Percentiles rank a stretch among this genome's conserved stretches.
These are phyloP conservation scores for Euproctis similis DNA, from an alignment of 2,888 invertebrate species.

Conservation along the genomic window DNA sequence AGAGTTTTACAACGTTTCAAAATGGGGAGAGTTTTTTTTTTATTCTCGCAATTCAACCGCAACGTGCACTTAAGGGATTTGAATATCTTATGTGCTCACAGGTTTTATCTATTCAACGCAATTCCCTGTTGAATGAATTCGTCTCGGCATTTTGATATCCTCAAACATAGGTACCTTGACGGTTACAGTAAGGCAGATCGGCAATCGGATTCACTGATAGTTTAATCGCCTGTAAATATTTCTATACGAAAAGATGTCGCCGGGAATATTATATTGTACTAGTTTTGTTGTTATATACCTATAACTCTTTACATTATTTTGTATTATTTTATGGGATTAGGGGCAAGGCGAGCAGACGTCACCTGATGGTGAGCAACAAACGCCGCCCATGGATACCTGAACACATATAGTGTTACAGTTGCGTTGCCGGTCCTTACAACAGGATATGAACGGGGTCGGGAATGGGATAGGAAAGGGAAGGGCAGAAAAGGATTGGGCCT, in stretches of 20 bases:
- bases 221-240: constrained; percentile 10
- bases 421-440: too few relatives aligned
- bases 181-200: constrained; percentile 25
- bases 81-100: constrained; percentile 71
- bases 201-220: constrained; percentile 16
- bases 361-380: too few relatives aligned
- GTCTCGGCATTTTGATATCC: constrained; percentile 50
- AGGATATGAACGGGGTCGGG: too few relatives aligned
- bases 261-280: neutral
- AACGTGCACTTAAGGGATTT: constrained; percentile 75
- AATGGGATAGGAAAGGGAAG: too few relatives aligned
- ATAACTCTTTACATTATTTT: too few relatives aligned
- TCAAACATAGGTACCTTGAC: constrained; percentile 51
- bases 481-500: too few relatives aligned
- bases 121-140: constrained; percentile 49
- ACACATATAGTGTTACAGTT: too few relatives aligned
- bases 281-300: too few relatives aligned
- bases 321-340: too few relatives aligned
- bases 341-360: too few relatives aligned
- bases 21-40: too few relatives aligned
- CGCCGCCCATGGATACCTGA: too few relatives aligned
- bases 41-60: constrained; percentile 73
- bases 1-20: constrained; percentile 71
- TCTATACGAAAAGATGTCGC: constrained; percentile 4
- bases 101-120: constrained; percentile 65